A percentile compares a stretch with the other conserved stretches of the same genome.
These are phyloP conservation scores for Callipepla squamata DNA, from an alignment of 2,113 vertebrate genomes.

Conservation along the genomic window DNA sequence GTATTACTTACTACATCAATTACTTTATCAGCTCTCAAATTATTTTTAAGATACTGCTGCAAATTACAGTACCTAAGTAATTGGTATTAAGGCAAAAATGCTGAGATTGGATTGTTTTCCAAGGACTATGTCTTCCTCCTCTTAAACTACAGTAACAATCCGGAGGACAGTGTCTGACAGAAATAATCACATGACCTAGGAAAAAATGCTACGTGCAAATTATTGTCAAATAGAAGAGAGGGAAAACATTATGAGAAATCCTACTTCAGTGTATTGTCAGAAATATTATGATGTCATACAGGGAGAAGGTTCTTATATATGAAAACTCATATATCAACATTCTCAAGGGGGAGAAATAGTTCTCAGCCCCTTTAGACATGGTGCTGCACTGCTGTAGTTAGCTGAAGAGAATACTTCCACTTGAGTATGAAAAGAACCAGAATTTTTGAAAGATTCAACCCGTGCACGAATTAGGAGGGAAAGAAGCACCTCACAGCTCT, in stretches of 20 bases:
- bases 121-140: neutral
- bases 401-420: neutral
- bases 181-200: neutral
- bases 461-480: neutral
- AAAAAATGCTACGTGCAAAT: neutral
- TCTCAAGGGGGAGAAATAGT: neutral
- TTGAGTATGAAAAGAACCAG: neutral
- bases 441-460: neutral
- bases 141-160: neutral
- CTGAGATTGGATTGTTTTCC: neutral
- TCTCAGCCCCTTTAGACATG: neutral
- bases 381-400: neutral
- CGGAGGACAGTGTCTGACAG: neutral
- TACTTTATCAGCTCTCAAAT: neutral
- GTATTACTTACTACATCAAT: neutral
- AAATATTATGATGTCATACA: neutral
- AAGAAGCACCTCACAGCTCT: neutral
- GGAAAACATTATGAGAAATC: neutral
- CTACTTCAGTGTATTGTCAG: neutral
- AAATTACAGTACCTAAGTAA: constrained; percentile 13
- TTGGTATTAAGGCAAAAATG: neutral
- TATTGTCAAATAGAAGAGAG: neutral
- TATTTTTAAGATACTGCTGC: neutral
- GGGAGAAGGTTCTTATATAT: neutral
- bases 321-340: neutral